phyloP scores from a whole-genome alignment of 1,140 invertebrate genomes.

The Trichonephila clavipes region DNA sequence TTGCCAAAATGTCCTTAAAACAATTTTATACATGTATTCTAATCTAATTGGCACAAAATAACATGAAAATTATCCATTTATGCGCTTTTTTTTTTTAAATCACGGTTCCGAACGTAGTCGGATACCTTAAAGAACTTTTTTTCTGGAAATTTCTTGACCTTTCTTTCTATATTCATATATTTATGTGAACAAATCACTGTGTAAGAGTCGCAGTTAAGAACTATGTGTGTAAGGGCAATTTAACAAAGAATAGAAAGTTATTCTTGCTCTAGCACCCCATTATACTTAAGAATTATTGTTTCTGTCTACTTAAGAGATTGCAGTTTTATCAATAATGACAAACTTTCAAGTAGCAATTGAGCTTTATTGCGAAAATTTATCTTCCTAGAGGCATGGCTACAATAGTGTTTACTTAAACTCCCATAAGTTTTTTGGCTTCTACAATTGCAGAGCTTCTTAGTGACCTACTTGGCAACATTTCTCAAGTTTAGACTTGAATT shows the following conservation, averaged over 20 bases:
- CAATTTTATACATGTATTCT: too few relatives aligned
- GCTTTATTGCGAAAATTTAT: conserved; percentile 6
- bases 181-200: not conserved
- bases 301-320: not conserved
- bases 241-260: not conserved
- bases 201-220: not conserved
- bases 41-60: too few relatives aligned
- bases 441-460: conserved; percentile 6
- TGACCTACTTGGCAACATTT: conserved; percentile 36
- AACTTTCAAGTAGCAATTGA: not conserved
- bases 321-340: not conserved
- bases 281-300: not conserved
- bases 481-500: not conserved
- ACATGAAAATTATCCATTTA: too few relatives aligned
- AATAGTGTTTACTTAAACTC: not conserved
- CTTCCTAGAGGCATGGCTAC: not conserved
- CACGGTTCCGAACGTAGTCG: too few relatives aligned
- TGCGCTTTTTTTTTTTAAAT: too few relatives aligned
- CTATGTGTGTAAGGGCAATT: not conserved
- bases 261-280: not conserved
- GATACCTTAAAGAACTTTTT: too few relatives aligned
- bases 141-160: too few relatives aligned
- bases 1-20: too few relatives aligned
- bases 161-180: too few relatives aligned
- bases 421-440: not conserved